Evolutionary conservation across 2,797 vertebrate genomes (phyloP), one percentile per base, ranked within the genome.

Genomic region (Dicrostonyx torquatus): DNA sequence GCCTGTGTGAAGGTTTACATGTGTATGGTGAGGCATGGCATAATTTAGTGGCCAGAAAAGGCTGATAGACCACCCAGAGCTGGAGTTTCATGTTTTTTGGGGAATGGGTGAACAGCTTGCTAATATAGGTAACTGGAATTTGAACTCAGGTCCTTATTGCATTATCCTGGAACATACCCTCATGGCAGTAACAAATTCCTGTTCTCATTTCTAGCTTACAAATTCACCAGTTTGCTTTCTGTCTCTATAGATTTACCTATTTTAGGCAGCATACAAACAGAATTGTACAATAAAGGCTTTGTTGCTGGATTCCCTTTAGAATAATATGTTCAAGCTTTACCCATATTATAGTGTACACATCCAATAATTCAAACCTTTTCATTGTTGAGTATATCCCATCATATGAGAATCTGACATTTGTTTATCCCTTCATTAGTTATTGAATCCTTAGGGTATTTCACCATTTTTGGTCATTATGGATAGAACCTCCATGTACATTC

Each of bases 191-290:
- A 26, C 96, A 62, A 90, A 87, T 75, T 95, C 48, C 82, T 87
- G 20, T 18, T 92, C 20, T 24, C 34, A 89, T 78, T 95, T 40
- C 53, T 34, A 93, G n/a, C 12, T 40, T 26, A 64, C 15, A 37
- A 15, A 91, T 91, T 76, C 43, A 91, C 20, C 45, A 87, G 8
- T 85, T 31, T 83, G 15, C 43, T 94, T 91, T 93, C 82, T 79
- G 9, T 82, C 34, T 94, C 29, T 93, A 64, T 94, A 91, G 48
- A 29, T 79, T 93, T 94, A 31, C 31, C 53, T 89, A 64, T 94
- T 93, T 50, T 94, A 86, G 55, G 89, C 22, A 94, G 94, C n/a
- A 82, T 86, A 86, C 90, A 88, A 94, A 79, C 60, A 14, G 43
- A 91, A 90, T 89, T 60, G 83, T 76, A 75, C 4, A 93, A 40